A percentile compares a stretch with the other conserved stretches of the same genome.
These are phyloP conservation scores for Oncorhynchus masou DNA, from an alignment of 2,113 vertebrate genomes.

Conservation along the genomic window DNA sequence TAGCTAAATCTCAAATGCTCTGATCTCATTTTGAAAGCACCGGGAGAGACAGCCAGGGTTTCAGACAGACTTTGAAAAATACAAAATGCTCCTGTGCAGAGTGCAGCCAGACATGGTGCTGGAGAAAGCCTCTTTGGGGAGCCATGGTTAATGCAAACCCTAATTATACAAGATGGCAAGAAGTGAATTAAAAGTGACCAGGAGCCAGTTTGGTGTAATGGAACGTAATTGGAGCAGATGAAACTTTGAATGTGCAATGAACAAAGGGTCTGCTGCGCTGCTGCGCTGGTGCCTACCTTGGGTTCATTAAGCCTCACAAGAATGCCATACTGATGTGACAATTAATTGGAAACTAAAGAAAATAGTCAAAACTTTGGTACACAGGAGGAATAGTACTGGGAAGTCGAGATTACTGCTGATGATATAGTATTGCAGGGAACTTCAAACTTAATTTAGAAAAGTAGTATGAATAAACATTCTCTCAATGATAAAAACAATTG, in stretches of 20 bases:
- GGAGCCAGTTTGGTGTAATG: slow-evolving; percentile 53
- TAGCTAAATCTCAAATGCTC: slow-evolving; percentile 69
- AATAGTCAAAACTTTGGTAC: slow-evolving; percentile 17
- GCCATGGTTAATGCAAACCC: slow-evolving; percentile 43
- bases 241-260: slow-evolving; percentile 45
- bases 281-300: neutral
- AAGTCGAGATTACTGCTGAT: slow-evolving; percentile 16
- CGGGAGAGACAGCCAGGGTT: slow-evolving; percentile 20
- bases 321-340: slow-evolving; percentile 16
- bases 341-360: slow-evolving; percentile 36
- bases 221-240: slow-evolving; percentile 51
- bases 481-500: neutral
- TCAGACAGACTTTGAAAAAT: slow-evolving; percentile 52
- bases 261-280: slow-evolving; percentile 16
- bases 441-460: no score
- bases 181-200: slow-evolving; percentile 66
- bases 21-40: slow-evolving; percentile 69
- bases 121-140: slow-evolving; percentile 47
- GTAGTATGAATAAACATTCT: no score
- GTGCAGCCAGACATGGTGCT: slow-evolving; percentile 28
- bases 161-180: slow-evolving; percentile 60
- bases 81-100: slow-evolving; percentile 33
- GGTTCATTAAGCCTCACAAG: slow-evolving; percentile 26
- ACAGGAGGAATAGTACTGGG: slow-evolving; percentile 8
- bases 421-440: neutral